Evolutionary conservation across 1,140 invertebrate genomes (phyloP).

Genomic region (Habropoda laboriosa): DNA sequence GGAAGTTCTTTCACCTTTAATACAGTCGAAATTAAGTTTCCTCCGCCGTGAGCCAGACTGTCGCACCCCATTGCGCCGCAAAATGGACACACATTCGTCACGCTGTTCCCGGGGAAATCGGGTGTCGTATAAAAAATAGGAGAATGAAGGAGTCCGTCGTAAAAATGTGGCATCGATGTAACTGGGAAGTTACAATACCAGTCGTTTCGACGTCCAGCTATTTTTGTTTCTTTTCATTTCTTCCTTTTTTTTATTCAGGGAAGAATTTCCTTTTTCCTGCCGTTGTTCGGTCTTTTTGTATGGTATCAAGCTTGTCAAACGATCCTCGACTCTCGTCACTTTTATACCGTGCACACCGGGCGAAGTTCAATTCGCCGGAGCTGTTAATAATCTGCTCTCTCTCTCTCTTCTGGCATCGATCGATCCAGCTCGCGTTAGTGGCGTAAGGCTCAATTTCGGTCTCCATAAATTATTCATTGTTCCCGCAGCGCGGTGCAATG

Average conservation of each 20-base stretch:
- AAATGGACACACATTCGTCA: slow-evolving; percentile 29
- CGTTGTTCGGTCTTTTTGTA: too few relatives aligned
- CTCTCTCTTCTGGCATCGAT: slow-evolving; percentile 33
- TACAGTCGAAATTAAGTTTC: background rate
- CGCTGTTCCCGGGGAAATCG: slow-evolving; percentile 30
- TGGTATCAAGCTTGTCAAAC: background rate
- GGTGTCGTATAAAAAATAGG: slow-evolving; percentile 13
- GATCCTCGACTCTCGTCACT: background rate
- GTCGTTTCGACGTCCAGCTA: background rate
- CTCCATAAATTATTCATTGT: slow-evolving; percentile 52
- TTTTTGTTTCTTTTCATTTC: background rate
- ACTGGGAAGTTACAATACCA: slow-evolving; percentile 7
- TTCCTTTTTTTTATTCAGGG: background rate
- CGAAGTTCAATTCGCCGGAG: slow-evolving; percentile 14
- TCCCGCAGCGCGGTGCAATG: slow-evolving; percentile 4
- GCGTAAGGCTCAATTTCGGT: slow-evolving; percentile 48
- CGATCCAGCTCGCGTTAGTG: background rate
- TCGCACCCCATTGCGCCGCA: slow-evolving; percentile 1
- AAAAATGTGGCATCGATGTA: slow-evolving; percentile 29
- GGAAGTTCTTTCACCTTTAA: background rate
- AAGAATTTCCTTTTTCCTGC: background rate
- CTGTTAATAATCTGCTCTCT: slow-evolving; percentile 44
- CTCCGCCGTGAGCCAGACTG: background rate
- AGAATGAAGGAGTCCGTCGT: background rate
- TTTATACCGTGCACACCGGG: background rate